Evolutionary conservation across 2,888 invertebrate species (phyloP), one percentile per base, ranked within the genome.

Genomic region (Drosophila fulvimacula): DNA sequence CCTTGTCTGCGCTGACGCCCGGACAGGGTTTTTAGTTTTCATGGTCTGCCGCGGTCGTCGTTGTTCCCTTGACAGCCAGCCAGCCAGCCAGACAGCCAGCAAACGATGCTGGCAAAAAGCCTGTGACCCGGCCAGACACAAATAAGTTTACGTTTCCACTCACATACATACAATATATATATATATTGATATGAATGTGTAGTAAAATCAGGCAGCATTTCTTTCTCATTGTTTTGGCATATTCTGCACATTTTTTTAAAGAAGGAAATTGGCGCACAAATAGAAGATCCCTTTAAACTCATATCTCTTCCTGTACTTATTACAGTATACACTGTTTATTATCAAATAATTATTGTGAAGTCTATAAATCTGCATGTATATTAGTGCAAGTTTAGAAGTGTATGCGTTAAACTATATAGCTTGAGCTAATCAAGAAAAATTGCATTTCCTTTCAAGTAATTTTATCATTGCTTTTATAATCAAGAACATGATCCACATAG

Each of bases 31-130:
- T 79, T 65, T 73, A 70, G 69, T 75, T 70, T 61, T 76, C 60
- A 71, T 76, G 63, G 75, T 65, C 76, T 76, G 65, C 38, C 53
- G 70, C 73, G 61, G 71, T 71, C 52, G 59, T 63, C 53, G 64
- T 56, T 62, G 48, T 52, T 76, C 79, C 68, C 68, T 64, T 71
- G 62, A 57, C 57, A 62, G 61, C 30, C 62, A 38, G 46, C 56
- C 52, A 49, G 39, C 34, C 57, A 62, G 61, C 30, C 62, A 38
- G 46, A 52, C 52, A 49, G 39, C 34, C 67, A 44, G 38, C 32
- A 59, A 55, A 38, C 42, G 41, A 34, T 27, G 51, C 17, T 53
- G 39, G 39, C 44, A 61, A 15, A 53, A 13, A 44, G 38, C 56
- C 48, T 53, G 32, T 44, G 44, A 38, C 46, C 36, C 30, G 30